Percentiles rank a stretch among this genome's conserved stretches.
phyloP scores from a whole-genome alignment of 2,888 invertebrate genomes.

The Tipula unca region DNA sequence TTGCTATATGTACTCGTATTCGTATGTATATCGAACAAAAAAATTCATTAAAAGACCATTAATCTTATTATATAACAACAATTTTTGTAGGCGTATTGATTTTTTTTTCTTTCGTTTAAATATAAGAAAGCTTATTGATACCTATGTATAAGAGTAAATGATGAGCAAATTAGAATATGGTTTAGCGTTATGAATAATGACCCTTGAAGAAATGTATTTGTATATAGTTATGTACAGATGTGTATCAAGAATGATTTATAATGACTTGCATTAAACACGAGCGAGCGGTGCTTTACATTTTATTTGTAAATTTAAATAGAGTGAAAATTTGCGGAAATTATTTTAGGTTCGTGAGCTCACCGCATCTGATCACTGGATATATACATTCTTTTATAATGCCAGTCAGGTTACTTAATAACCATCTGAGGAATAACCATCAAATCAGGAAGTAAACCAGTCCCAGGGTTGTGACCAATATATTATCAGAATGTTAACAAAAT shows the following conservation, averaged over 20 bases:
- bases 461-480: too few relatives aligned
- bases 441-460: too few relatives aligned
- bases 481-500: too few relatives aligned
- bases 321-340: not conserved
- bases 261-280: not conserved
- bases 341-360: too few relatives aligned
- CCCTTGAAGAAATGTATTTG: not conserved
- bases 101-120: not conserved
- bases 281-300: not conserved
- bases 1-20: not conserved
- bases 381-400: too few relatives aligned
- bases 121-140: conserved; percentile 4
- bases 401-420: too few relatives aligned
- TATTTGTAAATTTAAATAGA: not conserved
- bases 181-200: not conserved
- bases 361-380: too few relatives aligned
- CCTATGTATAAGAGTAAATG: not conserved
- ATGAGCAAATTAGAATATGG: conserved; percentile 14
- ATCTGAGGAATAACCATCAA: too few relatives aligned
- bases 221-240: not conserved
- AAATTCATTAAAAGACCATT: not conserved
- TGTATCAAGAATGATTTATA: not conserved
- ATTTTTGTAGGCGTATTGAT: not conserved
- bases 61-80: not conserved
- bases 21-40: not conserved